Evolutionary conservation across 2,113 vertebrate genomes (phyloP), one percentile per base, ranked within the genome.

Genomic region (Esox niger): DNA sequence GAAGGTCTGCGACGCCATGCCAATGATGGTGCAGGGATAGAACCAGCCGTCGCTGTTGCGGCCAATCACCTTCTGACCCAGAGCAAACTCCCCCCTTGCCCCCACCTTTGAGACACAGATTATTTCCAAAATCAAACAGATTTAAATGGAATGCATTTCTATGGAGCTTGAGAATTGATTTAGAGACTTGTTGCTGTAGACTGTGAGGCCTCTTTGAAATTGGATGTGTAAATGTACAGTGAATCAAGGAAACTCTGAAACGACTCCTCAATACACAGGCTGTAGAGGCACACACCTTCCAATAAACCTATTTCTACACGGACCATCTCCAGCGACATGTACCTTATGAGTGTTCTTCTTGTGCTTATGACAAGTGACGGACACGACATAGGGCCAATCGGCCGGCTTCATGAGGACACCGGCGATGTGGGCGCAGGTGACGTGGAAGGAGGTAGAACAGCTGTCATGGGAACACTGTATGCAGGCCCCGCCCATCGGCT

Each of bases 371-470:
- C 97, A 99, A 52, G 93, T 97, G 85, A 98, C 94, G 0, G 95
- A 95, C 63, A 99, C 95, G 0, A 96, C 92, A 0, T 97, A 98
- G 21, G 97, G 97, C 96, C 95, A 98, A 83, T 99, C 97, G 0
- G 96, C 97, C 0, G 96, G 97, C 65, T 91, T 94, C 93, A 99
- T 94, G 76, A 92, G 84, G 2, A 98, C 94, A 0, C 96, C 95
- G 0, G 96, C 97, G 0, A 95, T 94, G 9, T 95, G 95, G 0
- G 95, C 97, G 0, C 97, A 99, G 69, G 96, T 98, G 63, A 98
- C 96, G 0, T 99, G 97, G 89, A 99, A 99, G 49, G 97, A 98
- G 0, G 95, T 98, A 84, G 97, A 95, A 65, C 97, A 99, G 80
- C 93, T 93, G 75, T 97, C 93, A 0, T 84, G 85, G 0, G 97